These are phyloP conservation scores for Corapipo altera DNA, from an alignment of 2,113 vertebrate genomes.

Conservation along the genomic window DNA sequence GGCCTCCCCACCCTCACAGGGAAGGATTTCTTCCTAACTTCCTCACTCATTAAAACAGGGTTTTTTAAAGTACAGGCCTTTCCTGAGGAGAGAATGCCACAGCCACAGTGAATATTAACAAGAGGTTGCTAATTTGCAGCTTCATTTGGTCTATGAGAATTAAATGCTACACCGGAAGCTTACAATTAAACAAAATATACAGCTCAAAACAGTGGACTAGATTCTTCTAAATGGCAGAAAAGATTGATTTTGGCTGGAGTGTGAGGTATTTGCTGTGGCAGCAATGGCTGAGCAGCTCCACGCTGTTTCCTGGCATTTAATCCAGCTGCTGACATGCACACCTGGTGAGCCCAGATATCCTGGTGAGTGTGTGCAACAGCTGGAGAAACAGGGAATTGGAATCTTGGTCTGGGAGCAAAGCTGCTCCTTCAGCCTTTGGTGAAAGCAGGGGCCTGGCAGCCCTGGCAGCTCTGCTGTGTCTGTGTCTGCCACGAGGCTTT, in stretches of 20 bases:
- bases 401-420: background rate
- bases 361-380: background rate
- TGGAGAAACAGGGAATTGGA: background rate
- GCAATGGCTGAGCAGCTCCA: background rate
- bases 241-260: background rate
- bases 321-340: fast-evolving
- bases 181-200: background rate
- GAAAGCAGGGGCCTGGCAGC: background rate
- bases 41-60: background rate
- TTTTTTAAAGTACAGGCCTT: background rate
- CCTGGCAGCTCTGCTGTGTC: background rate
- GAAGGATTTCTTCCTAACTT: background rate
- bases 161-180: background rate
- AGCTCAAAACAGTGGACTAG: background rate
- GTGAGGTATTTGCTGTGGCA: background rate
- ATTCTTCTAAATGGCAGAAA: background rate
- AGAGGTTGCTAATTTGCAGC: background rate
- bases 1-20: background rate
- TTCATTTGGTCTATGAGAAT: background rate
- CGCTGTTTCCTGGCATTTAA: background rate
- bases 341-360: background rate
- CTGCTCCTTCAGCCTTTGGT: background rate
- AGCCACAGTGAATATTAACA: background rate
- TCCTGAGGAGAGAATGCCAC: background rate
- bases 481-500: background rate